Evolutionary conservation across 1,140 invertebrate genomes (phyloP).

Genomic region (Penaeus chinensis): DNA sequence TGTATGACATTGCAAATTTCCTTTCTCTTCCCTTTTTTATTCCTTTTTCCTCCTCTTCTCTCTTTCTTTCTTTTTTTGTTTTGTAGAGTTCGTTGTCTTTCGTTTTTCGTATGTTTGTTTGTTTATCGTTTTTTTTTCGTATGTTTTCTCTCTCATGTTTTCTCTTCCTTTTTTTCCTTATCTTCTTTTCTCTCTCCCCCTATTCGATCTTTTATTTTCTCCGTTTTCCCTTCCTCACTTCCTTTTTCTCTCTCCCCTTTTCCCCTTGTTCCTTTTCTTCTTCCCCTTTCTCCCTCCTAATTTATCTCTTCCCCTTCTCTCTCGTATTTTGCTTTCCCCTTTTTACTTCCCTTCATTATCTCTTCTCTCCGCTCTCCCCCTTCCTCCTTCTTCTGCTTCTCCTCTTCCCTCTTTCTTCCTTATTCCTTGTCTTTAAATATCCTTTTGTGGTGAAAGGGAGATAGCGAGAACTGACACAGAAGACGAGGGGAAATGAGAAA

Average conservation of each 20-base stretch:
- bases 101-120: neutral
- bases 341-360: neutral
- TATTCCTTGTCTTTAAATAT: no score
- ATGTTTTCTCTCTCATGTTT: neutral
- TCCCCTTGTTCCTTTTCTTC: no score
- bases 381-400: no score
- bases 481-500: neutral
- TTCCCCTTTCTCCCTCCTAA: neutral
- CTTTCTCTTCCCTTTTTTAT: neutral
- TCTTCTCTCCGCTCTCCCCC: neutral
- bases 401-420: no score
- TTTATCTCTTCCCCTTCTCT: neutral
- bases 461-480: neutral
- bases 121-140: neutral
- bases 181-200: constrained; percentile 3
- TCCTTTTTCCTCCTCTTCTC: neutral
- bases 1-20: no score
- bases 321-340: neutral
- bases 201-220: constrained; percentile 2
- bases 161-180: neutral
- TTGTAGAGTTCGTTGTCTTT: neutral
- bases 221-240: neutral
- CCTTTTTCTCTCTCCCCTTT: neutral
- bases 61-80: neutral
- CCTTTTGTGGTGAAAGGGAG: neutral